Evolutionary conservation across 2,888 invertebrate genomes (phyloP).

Genomic region (Troides aeacus): DNA sequence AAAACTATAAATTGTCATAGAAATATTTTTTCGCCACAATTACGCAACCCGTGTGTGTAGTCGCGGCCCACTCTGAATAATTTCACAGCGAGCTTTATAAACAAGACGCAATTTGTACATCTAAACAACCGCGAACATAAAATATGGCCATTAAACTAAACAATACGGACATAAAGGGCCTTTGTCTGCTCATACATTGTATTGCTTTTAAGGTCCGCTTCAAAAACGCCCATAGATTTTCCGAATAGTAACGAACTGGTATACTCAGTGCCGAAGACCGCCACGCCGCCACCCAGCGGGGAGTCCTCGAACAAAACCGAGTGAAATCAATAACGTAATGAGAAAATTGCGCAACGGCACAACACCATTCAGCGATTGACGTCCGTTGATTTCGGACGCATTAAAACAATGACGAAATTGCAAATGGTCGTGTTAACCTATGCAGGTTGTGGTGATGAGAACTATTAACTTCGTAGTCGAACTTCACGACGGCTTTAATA

Average conservation of each 20-base stretch:
- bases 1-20: constrained; percentile 15
- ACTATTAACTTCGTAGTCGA: constrained; percentile 17
- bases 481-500: constrained; percentile 12
- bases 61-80: constrained; percentile 30
- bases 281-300: constrained; percentile 55
- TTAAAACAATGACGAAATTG: constrained; percentile 43
- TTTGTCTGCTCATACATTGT: constrained; percentile 44
- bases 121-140: constrained; percentile 42
- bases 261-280: constrained; percentile 42
- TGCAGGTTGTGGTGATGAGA: constrained; percentile 17
- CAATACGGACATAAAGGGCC: constrained; percentile 42
- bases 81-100: constrained; percentile 34
- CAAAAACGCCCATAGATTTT: constrained; percentile 38
- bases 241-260: constrained; percentile 39
- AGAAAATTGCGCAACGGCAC: constrained; percentile 68
- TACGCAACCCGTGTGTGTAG: constrained; percentile 14
- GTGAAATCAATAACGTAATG: constrained; percentile 77
- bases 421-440: constrained; percentile 22
- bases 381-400: constrained; percentile 43
- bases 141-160: constrained; percentile 44
- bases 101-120: constrained; percentile 37
- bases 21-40: constrained; percentile 1
- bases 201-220: constrained; percentile 29
- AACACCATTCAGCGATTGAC: constrained; percentile 49
- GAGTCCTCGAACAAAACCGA: constrained; percentile 60